Evolutionary conservation across 2,888 invertebrate genomes (phyloP).

Genomic region (Thereva unica): DNA sequence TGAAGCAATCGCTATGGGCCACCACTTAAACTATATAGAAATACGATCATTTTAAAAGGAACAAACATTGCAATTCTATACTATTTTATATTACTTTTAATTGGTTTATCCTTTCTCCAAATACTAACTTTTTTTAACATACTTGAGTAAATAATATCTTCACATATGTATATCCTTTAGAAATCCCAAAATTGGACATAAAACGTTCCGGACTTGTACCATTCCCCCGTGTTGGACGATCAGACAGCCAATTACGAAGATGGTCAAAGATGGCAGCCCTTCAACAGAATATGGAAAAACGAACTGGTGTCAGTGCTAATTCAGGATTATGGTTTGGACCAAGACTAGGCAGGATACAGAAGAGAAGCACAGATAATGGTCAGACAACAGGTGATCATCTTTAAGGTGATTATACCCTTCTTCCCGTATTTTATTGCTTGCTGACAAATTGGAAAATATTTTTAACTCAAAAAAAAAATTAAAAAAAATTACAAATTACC

Average conservation of each 20-base stretch:
- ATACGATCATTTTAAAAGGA: too few species aligned
- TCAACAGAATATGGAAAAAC: slow-evolving; percentile 54
- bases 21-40: too few species aligned
- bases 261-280: slow-evolving; percentile 53
- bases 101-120: not conserved
- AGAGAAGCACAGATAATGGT: slow-evolving; percentile 45
- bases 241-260: slow-evolving; percentile 53
- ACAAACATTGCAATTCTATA: too few species aligned
- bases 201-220: slow-evolving; percentile 58
- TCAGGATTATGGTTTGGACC: slow-evolving; percentile 72
- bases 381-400: slow-evolving; percentile 42
- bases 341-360: slow-evolving; percentile 63
- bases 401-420: slow-evolving; percentile 31
- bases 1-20: too few species aligned
- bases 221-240: slow-evolving; percentile 59
- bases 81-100: not conserved
- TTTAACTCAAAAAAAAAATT: too few species aligned
- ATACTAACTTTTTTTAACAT: not conserved
- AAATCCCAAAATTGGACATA: slow-evolving; percentile 50
- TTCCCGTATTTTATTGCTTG: slow-evolving; percentile 42
- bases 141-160: slow-evolving; percentile 3
- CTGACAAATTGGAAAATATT: not conserved
- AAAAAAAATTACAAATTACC: too few species aligned
- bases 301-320: slow-evolving; percentile 53
- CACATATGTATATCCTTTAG: slow-evolving; percentile 46